A percentile compares a stretch with the other conserved stretches of the same genome.
phyloP scores from a whole-genome alignment of 2,888 invertebrate genomes.

The Melinaea menophilus region DNA sequence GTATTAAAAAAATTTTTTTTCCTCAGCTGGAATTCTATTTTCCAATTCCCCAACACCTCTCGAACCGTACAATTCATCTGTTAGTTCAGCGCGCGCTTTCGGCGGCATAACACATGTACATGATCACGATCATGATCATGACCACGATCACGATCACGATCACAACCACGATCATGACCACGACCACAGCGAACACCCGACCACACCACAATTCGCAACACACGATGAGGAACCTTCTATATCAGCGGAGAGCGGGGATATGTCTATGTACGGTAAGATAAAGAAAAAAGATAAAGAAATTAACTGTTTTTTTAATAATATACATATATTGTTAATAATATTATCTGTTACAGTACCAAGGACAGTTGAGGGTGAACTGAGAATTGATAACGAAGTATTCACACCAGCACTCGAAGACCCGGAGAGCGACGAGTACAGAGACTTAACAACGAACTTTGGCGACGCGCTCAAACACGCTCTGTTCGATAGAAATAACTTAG shows the following conservation, averaged over 20 bases:
- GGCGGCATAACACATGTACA: constrained; percentile 62
- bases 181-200: constrained; percentile 33
- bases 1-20: not conserved
- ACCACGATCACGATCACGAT: constrained; percentile 33
- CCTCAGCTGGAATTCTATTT: constrained; percentile 82
- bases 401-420: constrained; percentile 76
- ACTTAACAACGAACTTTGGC: constrained; percentile 79
- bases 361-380: constrained; percentile 82
- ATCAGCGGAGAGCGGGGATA: constrained; percentile 65
- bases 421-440: constrained; percentile 80
- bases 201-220: constrained; percentile 23
- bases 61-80: constrained; percentile 69
- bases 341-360: constrained; percentile 76
- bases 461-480: constrained; percentile 78
- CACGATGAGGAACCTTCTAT: constrained; percentile 47
- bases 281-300: not conserved
- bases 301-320: not conserved
- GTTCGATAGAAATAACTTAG: constrained; percentile 70
- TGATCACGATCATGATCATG: constrained; percentile 34
- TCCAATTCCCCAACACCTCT: constrained; percentile 80
- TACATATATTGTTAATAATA: constrained; percentile 3
- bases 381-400: constrained; percentile 82
- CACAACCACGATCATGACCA: constrained; percentile 39
- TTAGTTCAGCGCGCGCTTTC: constrained; percentile 79
- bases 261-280: constrained; percentile 74